Base-by-base conservation (phyloP, 2,113 vertebrate genomes). In the Amblyornis subalaris region DNA sequence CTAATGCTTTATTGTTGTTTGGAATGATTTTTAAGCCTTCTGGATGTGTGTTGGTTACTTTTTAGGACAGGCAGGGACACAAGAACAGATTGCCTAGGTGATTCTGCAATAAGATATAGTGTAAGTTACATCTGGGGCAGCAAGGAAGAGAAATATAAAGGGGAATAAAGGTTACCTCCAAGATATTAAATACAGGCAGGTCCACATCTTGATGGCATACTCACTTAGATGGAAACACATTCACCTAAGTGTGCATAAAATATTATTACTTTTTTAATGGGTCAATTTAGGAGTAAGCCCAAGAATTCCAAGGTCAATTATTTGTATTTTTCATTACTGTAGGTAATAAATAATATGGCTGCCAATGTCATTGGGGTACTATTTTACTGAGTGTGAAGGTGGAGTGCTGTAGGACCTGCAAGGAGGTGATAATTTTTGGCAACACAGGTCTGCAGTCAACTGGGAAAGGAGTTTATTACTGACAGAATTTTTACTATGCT, bases 401-500 rank as follows among this genome's bases (percentile, higher is more conserved):
- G 26, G 47, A 90, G 28, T 74, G 26, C 31, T 88, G 18, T 45
- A 93, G 69, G 24, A 64, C 51, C 40, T 90, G 47, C 79, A 95
- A 91, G 35, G 29, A 28, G 57, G 36, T 74, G 85, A 88, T 86
- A 90, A 89, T 51, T 94, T 95, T 75, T 93, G 88, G 70, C 71
- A 85, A 73, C 31, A 38, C n/a, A 79, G 50, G 64, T 71, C 81
- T 94, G 88, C 85, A 94, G 77, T 95, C 85, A 95, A 38, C 76
- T 88, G 87, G 72, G 86, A 95, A 85, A 93, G 44, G 64, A 94
- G 61, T 95, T 97, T 95, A 94, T 94, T 93, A 80, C 87, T 89
- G 66, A 77, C 35, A 86, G 84, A 73, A 61, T 38, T 92, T 94
- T 96, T 96, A 93, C 64, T 95, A 65, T 91, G 55, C 90, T 92